Evolutionary conservation across 2,888 invertebrate species (phyloP).

Genomic region (Pseudanteris insignis): DNA sequence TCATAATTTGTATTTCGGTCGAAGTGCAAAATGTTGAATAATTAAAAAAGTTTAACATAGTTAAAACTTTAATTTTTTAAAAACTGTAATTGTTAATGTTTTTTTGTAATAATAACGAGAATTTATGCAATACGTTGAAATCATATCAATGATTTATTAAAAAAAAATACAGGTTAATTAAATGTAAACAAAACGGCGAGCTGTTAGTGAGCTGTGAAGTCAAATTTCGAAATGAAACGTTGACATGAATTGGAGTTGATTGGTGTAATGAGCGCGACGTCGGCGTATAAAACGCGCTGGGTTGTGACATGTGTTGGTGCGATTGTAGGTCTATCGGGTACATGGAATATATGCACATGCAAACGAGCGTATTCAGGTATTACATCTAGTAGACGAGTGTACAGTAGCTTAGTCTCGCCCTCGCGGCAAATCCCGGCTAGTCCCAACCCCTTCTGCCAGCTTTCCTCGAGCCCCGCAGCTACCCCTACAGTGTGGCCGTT

Average conservation of each 20-base stretch:
- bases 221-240: slow-evolving; percentile 26
- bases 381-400: slow-evolving; percentile 59
- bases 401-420: slow-evolving; percentile 52
- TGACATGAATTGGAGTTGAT: slow-evolving; percentile 35
- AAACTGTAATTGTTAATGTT: no score
- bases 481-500: slow-evolving; percentile 49
- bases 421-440: slow-evolving; percentile 54
- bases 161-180: no score
- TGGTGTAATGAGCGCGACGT: slow-evolving; percentile 42
- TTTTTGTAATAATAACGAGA: background rate
- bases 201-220: no score
- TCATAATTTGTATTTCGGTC: no score
- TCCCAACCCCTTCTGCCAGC: slow-evolving; percentile 40
- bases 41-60: no score
- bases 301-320: slow-evolving; percentile 41
- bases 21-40: no score
- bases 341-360: slow-evolving; percentile 48
- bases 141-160: no score
- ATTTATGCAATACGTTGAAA: background rate
- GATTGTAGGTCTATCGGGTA: slow-evolving; percentile 41
- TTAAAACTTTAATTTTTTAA: no score
- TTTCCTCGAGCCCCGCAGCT: slow-evolving; percentile 40
- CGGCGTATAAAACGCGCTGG: slow-evolving; percentile 46
- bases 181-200: no score
- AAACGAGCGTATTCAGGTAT: slow-evolving; percentile 61